Evolutionary conservation across 1,140 invertebrate species (phyloP).

Genomic region (Anastrepha ludens): DNA sequence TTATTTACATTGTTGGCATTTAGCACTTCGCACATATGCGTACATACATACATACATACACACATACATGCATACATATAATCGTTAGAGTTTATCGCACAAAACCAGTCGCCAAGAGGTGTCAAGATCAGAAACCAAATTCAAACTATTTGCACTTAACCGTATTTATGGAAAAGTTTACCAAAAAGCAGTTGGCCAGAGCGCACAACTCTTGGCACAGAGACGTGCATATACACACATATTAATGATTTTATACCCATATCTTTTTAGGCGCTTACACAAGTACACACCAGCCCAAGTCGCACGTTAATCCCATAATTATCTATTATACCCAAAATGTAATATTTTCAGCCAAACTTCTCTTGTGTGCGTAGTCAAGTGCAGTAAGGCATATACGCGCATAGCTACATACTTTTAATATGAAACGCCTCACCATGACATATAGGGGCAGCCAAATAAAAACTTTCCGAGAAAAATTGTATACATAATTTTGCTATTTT

Average conservation of each 20-base stretch:
- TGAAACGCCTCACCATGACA: too few species aligned
- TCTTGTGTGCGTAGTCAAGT: neutral
- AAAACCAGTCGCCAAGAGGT: neutral
- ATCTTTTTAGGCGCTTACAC: neutral
- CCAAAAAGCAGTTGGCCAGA: neutral
- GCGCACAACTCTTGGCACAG: neutral
- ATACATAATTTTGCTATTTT: too few species aligned
- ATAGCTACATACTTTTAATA: too few species aligned
- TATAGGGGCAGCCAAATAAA: too few species aligned
- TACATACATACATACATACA: too few species aligned
- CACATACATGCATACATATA: too few species aligned
- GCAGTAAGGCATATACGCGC: neutral
- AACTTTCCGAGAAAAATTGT: too few species aligned
- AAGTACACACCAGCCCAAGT: neutral
- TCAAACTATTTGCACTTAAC: constrained; percentile 22
- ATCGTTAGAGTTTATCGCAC: neutral
- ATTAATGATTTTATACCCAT: neutral
- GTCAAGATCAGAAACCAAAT: constrained; percentile 8
- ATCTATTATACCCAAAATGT: neutral
- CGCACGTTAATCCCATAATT: neutral
- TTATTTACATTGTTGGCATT: too few species aligned
- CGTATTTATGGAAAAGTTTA: constrained; percentile 1
- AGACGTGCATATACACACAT: neutral
- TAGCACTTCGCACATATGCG: too few species aligned
- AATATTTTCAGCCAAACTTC: neutral